Evolutionary conservation across 2,797 vertebrate species (phyloP).

Genomic region (Lepilemur ruficaudatus): DNA sequence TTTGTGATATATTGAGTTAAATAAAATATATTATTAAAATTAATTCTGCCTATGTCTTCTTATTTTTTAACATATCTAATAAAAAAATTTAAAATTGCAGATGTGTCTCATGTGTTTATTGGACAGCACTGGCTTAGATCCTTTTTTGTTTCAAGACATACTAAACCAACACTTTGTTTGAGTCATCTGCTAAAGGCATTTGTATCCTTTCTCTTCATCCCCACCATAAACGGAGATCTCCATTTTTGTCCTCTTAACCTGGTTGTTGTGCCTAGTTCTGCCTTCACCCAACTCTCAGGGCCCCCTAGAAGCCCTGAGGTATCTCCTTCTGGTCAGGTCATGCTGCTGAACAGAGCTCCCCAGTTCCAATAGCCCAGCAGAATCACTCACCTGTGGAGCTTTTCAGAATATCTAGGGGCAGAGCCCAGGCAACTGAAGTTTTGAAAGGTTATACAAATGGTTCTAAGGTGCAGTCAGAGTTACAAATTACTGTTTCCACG

Average conservation of each 20-base stretch:
- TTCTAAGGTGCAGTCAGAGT: not conserved
- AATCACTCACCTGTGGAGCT: rapidly evolving
- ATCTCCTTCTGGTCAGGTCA: no score
- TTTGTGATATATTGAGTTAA: not conserved
- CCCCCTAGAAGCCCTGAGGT: not conserved
- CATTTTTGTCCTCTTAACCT: not conserved
- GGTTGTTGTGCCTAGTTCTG: not conserved
- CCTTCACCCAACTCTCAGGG: not conserved
- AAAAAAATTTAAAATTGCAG: not conserved
- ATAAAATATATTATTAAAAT: not conserved
- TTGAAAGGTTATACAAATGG: not conserved
- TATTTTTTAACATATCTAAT: not conserved
- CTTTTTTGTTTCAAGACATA: not conserved
- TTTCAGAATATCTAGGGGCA: not conserved
- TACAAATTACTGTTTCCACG: not conserved
- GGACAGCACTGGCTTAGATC: not conserved
- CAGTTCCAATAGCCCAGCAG: rapidly evolving
- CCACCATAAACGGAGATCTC: not conserved
- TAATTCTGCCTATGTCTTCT: not conserved
- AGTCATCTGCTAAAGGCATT: not conserved
- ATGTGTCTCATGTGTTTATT: not conserved
- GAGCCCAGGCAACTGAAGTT: not conserved
- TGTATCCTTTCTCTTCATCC: not conserved
- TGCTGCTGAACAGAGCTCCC: not conserved
- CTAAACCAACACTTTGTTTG: not conserved